Conservation (phyloP, 2,888 invertebrate genomes). For the Quadroppia sp. region DNA sequence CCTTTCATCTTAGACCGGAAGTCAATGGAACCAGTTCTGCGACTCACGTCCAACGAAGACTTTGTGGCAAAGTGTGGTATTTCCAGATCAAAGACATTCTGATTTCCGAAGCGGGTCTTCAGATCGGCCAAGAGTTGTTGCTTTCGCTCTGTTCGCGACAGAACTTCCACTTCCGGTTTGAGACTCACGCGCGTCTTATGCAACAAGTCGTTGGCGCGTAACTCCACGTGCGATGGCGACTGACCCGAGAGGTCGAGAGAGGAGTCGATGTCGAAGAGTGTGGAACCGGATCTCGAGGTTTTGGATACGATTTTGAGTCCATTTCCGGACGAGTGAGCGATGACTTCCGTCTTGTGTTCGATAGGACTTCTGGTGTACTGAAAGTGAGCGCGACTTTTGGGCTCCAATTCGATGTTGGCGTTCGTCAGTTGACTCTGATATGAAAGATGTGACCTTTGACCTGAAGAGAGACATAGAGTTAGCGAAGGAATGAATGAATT, state of each 20-base stretch:
- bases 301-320: neutral
- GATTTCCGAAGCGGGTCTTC: too few species aligned
- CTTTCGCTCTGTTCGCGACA: neutral
- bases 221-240: neutral
- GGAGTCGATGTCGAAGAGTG: neutral
- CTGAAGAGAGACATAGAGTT: too few species aligned
- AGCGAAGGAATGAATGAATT: neutral
- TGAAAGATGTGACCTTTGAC: neutral
- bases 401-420: constrained; percentile 13
- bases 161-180: neutral
- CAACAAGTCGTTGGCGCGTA: neutral
- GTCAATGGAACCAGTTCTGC: neutral
- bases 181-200: neutral
- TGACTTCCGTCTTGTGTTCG: constrained; percentile 13
- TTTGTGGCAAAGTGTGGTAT: neutral
- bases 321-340: neutral
- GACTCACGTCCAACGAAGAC: neutral
- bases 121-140: neutral
- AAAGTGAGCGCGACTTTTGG: neutral
- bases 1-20: neutral
- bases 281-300: neutral
- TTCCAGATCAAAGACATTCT: neutral
- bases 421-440: neutral
- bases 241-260: neutral
- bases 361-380: neutral